A percentile compares a stretch with the other conserved stretches of the same genome.
These are phyloP conservation scores for Mus musculus DNA, from an alignment of 2,113 vertebrate species.

Conservation along the genomic window DNA sequence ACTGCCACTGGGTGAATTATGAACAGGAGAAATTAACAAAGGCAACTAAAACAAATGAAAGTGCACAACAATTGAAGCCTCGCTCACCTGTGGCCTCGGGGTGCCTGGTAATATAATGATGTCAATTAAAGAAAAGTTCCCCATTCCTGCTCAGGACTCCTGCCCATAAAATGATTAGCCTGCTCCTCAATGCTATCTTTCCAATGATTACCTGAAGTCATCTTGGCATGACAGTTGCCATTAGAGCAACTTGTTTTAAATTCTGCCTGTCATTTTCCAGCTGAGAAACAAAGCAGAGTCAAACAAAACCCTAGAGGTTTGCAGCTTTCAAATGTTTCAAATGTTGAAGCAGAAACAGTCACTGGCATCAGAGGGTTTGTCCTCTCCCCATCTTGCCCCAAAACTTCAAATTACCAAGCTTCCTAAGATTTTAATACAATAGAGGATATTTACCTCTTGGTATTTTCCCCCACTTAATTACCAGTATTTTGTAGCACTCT, in stretches of 20 bases:
- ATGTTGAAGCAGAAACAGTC: not conserved
- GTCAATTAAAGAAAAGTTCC: slow-evolving; percentile 68
- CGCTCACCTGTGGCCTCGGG: slow-evolving; percentile 55
- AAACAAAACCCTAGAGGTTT: not conserved
- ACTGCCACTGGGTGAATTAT: slow-evolving; percentile 64
- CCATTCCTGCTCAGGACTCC: slow-evolving; percentile 32
- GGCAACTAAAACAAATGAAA: slow-evolving; percentile 62
- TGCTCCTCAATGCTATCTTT: slow-evolving; percentile 41
- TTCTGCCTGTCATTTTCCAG: not conserved
- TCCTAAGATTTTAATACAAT: not conserved
- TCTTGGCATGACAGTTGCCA: not conserved
- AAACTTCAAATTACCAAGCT: not conserved
- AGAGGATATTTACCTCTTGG: not conserved
- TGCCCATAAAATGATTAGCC: slow-evolving; percentile 54
- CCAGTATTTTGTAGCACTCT: not conserved
- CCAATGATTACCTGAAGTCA: slow-evolving; percentile 57
- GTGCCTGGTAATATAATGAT: slow-evolving; percentile 45
- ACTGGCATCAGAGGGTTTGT: not conserved
- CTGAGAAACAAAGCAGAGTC: not conserved
- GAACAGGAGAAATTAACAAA: slow-evolving; percentile 71
- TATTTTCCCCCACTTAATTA: not conserved
- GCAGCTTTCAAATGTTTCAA: not conserved
- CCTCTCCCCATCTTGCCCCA: not conserved
- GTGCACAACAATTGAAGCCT: slow-evolving; percentile 17
- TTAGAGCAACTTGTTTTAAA: slow-evolving; percentile 56